A percentile compares a stretch with the other conserved stretches of the same genome.
Evolutionary conservation across 2,113 vertebrate genomes (phyloP).

Genomic region (Centropus bengalensis): DNA sequence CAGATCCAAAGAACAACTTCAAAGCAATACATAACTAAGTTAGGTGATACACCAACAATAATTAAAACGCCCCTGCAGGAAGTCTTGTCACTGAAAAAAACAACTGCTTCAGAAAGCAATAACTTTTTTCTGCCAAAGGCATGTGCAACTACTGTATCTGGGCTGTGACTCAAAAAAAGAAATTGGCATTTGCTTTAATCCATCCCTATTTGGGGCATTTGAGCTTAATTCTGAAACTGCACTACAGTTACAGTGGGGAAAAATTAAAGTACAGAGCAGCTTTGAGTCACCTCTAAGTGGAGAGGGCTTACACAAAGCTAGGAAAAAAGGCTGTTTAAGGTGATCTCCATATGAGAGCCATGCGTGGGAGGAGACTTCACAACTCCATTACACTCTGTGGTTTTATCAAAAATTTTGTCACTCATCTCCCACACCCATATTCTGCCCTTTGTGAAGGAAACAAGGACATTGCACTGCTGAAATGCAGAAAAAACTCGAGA

Average conservation of each 20-base stretch:
- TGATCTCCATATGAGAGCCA: not conserved
- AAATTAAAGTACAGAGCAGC: not conserved
- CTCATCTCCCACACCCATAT: not conserved
- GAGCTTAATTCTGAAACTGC: not conserved
- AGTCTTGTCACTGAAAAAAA: constrained; percentile 48
- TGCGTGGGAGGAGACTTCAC: not conserved
- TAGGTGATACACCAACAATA: constrained; percentile 59
- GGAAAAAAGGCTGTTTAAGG: not conserved
- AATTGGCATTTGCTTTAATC: not conserved
- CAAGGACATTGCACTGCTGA: accelerated
- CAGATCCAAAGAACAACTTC: constrained; percentile 57
- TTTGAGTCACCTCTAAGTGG: not conserved
- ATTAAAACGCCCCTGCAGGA: constrained; percentile 70
- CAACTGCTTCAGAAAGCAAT: constrained; percentile 38
- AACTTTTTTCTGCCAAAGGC: constrained; percentile 44
- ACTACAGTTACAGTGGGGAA: not conserved
- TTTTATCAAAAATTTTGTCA: accelerated
- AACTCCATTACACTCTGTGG: accelerated
- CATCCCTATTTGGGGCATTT: not conserved
- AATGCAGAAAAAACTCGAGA: not conserved
- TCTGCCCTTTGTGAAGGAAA: not conserved
- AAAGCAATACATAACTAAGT: constrained; percentile 47
- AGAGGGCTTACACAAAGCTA: not conserved
- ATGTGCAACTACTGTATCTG: constrained; percentile 12
- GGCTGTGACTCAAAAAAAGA: not conserved